Percentiles rank a stretch among this genome's conserved stretches.
These are phyloP conservation scores for Herpailurus yagouaroundi DNA, from an alignment of 2,113 vertebrate species.

Conservation along the genomic window DNA sequence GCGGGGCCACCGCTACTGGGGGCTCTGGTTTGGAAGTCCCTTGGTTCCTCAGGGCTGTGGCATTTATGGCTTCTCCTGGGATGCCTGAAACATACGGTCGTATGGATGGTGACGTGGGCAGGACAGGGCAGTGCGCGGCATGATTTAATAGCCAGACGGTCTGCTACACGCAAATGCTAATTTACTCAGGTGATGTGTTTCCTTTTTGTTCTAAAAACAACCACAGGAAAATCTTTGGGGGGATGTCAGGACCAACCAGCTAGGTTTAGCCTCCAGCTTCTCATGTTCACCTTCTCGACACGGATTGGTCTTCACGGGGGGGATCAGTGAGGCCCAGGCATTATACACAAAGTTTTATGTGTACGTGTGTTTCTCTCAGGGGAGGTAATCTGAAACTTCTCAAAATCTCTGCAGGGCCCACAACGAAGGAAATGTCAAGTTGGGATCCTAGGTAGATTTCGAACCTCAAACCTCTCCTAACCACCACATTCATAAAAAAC, in stretches of 20 bases:
- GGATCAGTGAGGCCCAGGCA: not conserved
- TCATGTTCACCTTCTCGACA: not conserved
- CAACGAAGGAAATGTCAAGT: not conserved
- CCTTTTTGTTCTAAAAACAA: not conserved
- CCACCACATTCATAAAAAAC: not conserved
- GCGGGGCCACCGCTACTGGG: not conserved
- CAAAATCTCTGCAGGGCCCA: not conserved
- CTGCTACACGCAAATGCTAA: no score
- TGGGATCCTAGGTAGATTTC: not conserved
- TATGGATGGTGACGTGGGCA: accelerated
- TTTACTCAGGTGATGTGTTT: not conserved
- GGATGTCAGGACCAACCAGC: not conserved
- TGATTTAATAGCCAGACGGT: not conserved
- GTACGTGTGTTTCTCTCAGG: not conserved
- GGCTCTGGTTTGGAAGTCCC: constrained; percentile 64
- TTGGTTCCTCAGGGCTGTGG: constrained; percentile 67
- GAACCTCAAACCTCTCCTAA: not conserved
- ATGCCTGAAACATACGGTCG: constrained; percentile 77
- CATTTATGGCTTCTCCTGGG: constrained; percentile 76
- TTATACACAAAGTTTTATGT: not conserved
- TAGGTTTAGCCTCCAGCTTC: not conserved
- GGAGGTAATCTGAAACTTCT: not conserved
- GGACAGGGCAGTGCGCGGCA: accelerated
- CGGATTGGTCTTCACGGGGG: not conserved
- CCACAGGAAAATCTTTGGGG: not conserved